phyloP scores from a whole-genome alignment of 2,797 vertebrate genomes.

The Lacerta bilineata region DNA sequence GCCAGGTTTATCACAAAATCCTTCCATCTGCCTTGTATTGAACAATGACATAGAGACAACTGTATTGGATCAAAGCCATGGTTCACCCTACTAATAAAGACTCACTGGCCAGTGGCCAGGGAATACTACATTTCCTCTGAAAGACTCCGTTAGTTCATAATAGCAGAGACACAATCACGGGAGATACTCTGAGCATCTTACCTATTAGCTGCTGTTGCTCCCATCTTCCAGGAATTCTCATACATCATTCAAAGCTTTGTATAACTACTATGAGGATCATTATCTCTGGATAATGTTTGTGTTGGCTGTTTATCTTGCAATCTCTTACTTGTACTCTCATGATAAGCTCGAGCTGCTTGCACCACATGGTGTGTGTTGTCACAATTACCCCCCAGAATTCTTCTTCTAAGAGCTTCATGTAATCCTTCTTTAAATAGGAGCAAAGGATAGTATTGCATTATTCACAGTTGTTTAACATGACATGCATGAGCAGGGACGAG shows the following conservation, averaged over 20 bases:
- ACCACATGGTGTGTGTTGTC: neutral
- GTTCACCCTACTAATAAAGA: neutral
- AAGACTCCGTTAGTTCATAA: neutral
- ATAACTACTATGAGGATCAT: neutral
- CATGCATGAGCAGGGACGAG: too few species aligned
- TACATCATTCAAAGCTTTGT: neutral
- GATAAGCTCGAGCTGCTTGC: neutral
- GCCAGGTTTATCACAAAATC: conserved; percentile 2
- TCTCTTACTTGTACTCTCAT: neutral
- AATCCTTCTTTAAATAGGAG: neutral
- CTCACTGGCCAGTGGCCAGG: neutral
- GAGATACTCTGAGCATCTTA: neutral
- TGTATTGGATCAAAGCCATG: neutral
- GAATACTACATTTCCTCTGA: neutral
- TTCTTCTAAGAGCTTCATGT: neutral
- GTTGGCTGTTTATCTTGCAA: neutral
- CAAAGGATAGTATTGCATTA: neutral
- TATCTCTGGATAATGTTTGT: neutral
- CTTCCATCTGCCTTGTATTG: conserved; percentile 11
- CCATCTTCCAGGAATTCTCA: neutral
- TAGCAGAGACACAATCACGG: neutral
- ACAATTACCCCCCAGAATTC: neutral
- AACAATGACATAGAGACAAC: neutral
- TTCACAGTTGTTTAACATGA: too few species aligned
- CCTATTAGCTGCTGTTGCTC: neutral